A percentile compares a stretch with the other conserved stretches of the same genome.
Conservation (phyloP, 2,888 invertebrate species). For the Adela reaumurella region DNA sequence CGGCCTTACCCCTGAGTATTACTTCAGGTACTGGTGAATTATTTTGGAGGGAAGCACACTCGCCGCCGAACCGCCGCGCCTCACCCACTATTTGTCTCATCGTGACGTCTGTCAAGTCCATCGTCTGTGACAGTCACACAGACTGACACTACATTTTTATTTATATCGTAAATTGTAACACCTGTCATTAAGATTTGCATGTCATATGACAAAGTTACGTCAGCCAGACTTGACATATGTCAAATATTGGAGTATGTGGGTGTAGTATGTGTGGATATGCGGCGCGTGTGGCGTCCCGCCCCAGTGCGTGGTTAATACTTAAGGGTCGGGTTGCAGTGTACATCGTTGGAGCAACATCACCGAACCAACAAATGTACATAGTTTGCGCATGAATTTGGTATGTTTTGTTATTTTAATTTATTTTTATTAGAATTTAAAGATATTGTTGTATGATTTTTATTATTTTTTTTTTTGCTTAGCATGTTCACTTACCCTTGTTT, state of each 20-base stretch:
- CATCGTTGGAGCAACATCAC: conserved; percentile 24
- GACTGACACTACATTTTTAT: too few relatives aligned
- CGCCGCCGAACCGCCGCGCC: too few relatives aligned
- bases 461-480: conserved; percentile 12
- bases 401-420: conserved; percentile 9
- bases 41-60: conserved; percentile 19
- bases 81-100: too few relatives aligned
- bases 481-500: too few relatives aligned
- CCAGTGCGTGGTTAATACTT: conserved; percentile 96
- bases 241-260: too few relatives aligned
- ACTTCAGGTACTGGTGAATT: conserved; percentile 97
- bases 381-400: conserved; percentile 36
- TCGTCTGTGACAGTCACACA: too few relatives aligned
- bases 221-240: too few relatives aligned
- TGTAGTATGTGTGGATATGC: too few relatives aligned
- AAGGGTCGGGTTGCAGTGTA: conserved; percentile 49
- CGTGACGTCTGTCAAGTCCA: too few relatives aligned
- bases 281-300: conserved; percentile 30
- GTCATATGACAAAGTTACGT: too few relatives aligned
- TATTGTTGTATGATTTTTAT: conserved; percentile 8
- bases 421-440: conserved; percentile 1
- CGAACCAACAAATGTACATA: conserved; percentile 8
- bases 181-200: too few relatives aligned
- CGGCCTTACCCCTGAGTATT: conserved; percentile 89
- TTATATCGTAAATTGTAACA: too few relatives aligned